These are phyloP conservation scores for Pammene fasciana DNA, from an alignment of 2,888 invertebrate species.

Conservation along the genomic window DNA sequence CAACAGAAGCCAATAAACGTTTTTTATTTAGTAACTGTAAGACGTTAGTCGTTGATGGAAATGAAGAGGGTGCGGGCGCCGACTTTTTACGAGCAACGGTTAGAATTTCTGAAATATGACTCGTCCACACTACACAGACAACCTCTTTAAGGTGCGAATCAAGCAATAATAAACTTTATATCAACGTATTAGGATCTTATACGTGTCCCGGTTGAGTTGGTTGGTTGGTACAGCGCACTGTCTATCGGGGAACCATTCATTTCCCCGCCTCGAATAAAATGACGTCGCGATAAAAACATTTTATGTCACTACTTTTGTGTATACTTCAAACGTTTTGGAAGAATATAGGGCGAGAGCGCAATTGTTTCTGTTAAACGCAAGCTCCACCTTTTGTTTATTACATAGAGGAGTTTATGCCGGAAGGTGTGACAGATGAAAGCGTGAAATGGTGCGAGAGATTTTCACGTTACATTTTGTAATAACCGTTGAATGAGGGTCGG, in stretches of 20 bases:
- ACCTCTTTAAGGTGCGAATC: slow-evolving; percentile 14
- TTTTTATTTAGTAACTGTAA: slow-evolving; percentile 41
- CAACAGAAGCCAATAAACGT: slow-evolving; percentile 41
- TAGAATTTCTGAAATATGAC: slow-evolving; percentile 72
- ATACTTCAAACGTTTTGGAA: slow-evolving; percentile 59
- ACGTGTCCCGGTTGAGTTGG: slow-evolving; percentile 5
- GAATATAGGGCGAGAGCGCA: slow-evolving; percentile 56
- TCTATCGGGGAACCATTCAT: slow-evolving; percentile 27
- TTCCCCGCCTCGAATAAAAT: slow-evolving; percentile 46
- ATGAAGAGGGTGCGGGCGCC: slow-evolving; percentile 47
- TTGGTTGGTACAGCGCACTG: slow-evolving; percentile 19
- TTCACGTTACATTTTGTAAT: slow-evolving; percentile 39
- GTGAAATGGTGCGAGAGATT: slow-evolving; percentile 33
- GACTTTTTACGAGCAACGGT: slow-evolving; percentile 65
- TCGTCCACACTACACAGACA: slow-evolving; percentile 55
- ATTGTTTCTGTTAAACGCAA: slow-evolving; percentile 59
- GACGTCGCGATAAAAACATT: slow-evolving; percentile 69
- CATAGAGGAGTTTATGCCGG: slow-evolving; percentile 28
- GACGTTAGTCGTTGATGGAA: slow-evolving; percentile 44
- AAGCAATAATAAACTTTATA: slow-evolving; percentile 12
- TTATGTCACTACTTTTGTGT: slow-evolving; percentile 73
- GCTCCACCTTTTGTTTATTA: slow-evolving; percentile 55
- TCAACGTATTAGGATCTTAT: neutral
- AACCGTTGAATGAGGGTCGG: slow-evolving; percentile 31
- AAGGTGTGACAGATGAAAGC: slow-evolving; percentile 40